Evolutionary conservation across 1,140 invertebrate species (phyloP).

Genomic region (Chrysomallon squamiferum): DNA sequence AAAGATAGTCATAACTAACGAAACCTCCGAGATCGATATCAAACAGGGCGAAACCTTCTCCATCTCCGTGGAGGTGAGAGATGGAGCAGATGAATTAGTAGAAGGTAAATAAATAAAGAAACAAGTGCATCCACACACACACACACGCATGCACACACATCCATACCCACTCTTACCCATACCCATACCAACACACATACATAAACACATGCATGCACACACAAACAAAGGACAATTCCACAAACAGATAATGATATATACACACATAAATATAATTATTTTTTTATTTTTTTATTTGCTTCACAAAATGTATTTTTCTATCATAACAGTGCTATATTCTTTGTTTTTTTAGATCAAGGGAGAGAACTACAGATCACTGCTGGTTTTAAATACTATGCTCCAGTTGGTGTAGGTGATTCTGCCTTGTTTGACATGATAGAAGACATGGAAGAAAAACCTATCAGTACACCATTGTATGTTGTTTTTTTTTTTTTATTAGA

Average conservation of each 20-base stretch:
- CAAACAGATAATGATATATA: too few relatives aligned
- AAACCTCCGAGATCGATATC: constrained; percentile 30
- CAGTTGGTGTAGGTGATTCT: constrained; percentile 34
- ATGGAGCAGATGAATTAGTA: constrained; percentile 46
- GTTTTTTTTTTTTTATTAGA: neutral
- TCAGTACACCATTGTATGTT: constrained; percentile 60
- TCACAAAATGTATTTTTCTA: too few relatives aligned
- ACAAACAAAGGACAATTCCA: too few relatives aligned
- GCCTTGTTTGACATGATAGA: constrained; percentile 60
- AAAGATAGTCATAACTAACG: constrained; percentile 44
- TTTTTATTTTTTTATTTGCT: too few relatives aligned
- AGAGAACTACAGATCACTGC: constrained; percentile 53
- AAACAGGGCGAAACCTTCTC: constrained; percentile 49
- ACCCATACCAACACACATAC: too few relatives aligned
- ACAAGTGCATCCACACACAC: too few relatives aligned
- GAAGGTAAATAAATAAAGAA: constrained; percentile 37
- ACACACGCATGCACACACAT: too few relatives aligned
- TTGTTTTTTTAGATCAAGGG: constrained; percentile 39
- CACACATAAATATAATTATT: too few relatives aligned
- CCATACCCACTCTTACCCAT: too few relatives aligned
- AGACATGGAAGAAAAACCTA: constrained; percentile 57
- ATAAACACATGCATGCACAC: too few relatives aligned
- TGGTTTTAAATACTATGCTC: constrained; percentile 50
- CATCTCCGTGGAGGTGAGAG: constrained; percentile 47
- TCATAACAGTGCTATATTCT: too few relatives aligned